Evolutionary conservation across 2,888 invertebrate genomes (phyloP), one percentile per base, ranked within the genome.

Genomic region (Plemyria rubiginata): DNA sequence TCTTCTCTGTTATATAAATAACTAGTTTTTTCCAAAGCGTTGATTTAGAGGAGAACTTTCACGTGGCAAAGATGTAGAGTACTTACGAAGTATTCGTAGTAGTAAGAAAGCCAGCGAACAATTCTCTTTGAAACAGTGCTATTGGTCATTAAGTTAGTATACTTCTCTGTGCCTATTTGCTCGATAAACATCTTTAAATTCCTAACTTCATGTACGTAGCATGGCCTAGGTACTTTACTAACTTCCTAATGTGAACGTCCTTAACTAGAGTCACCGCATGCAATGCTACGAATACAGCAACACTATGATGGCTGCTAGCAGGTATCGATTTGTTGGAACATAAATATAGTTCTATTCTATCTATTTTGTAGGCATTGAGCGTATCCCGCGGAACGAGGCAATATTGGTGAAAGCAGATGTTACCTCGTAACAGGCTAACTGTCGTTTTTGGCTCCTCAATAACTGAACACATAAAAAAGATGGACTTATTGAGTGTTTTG

Each of bases 341-440:
- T 70, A 72, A 53, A 53, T 48, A 72, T 52, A 53, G 22, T 22
- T 22, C 38, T 36, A 45, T 45, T 45, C 40, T 72, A 72, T 55
- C 76, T 79, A 81, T 84, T 79, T 84, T 84, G 86, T 85, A 85
- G 81, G 81, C 86, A 81, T 81, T 78, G 82, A 78, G 75, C 79
- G 84, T 81, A 75, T 75, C 75, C 76, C 72, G 72, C 71, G 70
- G 74, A 79, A 77, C 71, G 75, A 74, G 78, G 70, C 79, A 84
- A 85, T 84, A 82, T 80, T 75, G 78, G 74, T 71, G 69, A 79
- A 81, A 80, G 78, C 84, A 82, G 82, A 80, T 85, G 84, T 80
- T 79, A 70, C 75, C 75, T 70, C 76, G 68, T 79, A 77, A 80
- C 77, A 70, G 76, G 68, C 75, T 77, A 76, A 80, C 80, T 79